Evolutionary conservation across 2,797 vertebrate species (phyloP), one percentile per base, ranked within the genome.

Genomic region (Vespertilio murinus): DNA sequence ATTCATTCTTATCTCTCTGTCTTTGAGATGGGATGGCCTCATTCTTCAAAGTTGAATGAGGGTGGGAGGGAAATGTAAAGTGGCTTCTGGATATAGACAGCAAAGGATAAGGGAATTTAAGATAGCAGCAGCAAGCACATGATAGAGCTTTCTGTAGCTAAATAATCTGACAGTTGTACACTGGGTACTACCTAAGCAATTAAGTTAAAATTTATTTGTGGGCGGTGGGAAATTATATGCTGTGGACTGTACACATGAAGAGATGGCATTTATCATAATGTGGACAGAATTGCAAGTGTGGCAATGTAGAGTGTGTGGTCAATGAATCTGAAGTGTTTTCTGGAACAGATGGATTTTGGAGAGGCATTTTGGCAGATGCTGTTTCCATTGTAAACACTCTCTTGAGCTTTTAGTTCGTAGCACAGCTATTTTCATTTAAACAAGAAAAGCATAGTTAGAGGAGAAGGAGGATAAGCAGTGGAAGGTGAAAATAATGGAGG

Each of bases 311-410:
- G 22, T 64, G 87, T 8, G 40, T 93, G 67, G 49, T 84, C 77
- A 87, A 8, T 61, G 80, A 61, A 77, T 87, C 33, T 92, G 28
- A 70, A 94, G 16, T 64, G 7, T 59, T 88, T 90, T 92, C 61
- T 74, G 45, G 35, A 77, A 65, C 73, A 88, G 40, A 93, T 88
- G 20, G 47, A 47, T 69, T 91, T 94, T n/a, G 23, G 38, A 56
- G 49, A 93, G 42, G 33, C 30, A 20, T 75, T 85, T 77, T 83
- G 35, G 13, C 20, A 81, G 30, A 87, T 49, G 61, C 8, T 91
- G 11, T 77, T 92, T 90, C 73, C 56, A 83, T 83, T 56, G 75
- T 35, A 91, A 59, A 73, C 64, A 71, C 3, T 82, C 8, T 59
- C 59, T 54, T 49, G 18, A 35, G 12, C 6, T 69, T 93, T 90